A percentile compares a stretch with the other conserved stretches of the same genome.
Evolutionary conservation across 1,140 invertebrate genomes (phyloP).

Genomic region (Nasonia longicornis): DNA sequence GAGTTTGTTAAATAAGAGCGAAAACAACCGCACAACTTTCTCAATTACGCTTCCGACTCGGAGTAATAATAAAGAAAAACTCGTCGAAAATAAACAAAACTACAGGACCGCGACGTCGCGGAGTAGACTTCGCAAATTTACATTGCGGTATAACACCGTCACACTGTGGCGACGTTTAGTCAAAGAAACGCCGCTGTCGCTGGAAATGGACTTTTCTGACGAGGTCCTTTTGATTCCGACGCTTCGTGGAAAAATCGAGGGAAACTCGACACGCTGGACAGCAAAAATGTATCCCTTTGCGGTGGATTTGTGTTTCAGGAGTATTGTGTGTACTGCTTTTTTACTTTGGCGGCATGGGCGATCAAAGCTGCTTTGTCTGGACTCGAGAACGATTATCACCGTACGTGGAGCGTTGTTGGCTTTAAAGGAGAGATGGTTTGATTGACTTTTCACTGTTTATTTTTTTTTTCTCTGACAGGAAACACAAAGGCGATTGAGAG

Average conservation of each 20-base stretch:
- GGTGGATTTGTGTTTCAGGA: background rate
- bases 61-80: background rate
- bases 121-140: conserved; percentile 3
- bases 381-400: background rate
- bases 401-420: too few species aligned
- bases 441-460: background rate
- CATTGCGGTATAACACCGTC: background rate
- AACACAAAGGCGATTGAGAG: background rate
- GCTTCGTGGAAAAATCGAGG: background rate
- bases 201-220: too few species aligned
- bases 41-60: background rate
- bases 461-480: background rate
- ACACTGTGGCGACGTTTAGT: background rate
- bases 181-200: background rate
- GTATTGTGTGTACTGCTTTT: background rate
- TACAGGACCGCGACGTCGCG: too few species aligned
- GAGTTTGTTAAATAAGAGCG: background rate
- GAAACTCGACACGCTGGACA: background rate
- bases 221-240: background rate
- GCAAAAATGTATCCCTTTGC: background rate
- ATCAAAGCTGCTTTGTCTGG: too few species aligned
- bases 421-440: background rate
- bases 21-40: background rate
- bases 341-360: background rate
- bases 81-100: background rate